Evolutionary conservation across 2,797 vertebrate species (phyloP).

Genomic region (Rachycentron canadum): DNA sequence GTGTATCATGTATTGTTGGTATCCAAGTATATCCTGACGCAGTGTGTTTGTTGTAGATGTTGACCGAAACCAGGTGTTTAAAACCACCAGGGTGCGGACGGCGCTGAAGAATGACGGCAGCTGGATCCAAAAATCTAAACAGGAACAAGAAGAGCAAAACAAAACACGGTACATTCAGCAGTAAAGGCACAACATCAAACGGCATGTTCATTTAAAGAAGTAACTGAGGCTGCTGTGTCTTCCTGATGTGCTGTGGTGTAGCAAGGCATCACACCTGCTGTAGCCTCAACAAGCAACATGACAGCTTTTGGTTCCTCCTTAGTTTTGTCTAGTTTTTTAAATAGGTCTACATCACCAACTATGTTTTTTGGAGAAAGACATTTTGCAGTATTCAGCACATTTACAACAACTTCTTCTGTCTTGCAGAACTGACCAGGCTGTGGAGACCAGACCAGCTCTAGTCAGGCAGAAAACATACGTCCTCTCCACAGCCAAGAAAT

Average conservation of each 20-base stretch:
- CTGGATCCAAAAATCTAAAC: constrained; percentile 70
- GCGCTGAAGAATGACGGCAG: constrained; percentile 69
- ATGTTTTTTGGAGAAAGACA: too few relatives aligned
- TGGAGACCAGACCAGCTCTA: constrained; percentile 6
- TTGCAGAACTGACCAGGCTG: constrained; percentile 21
- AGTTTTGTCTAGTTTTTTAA: not conserved
- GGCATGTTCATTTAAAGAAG: not conserved
- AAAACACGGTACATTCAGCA: constrained; percentile 28
- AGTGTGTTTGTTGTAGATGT: constrained; percentile 45
- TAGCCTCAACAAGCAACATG: not conserved
- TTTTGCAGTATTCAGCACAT: not conserved
- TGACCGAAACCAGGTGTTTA: constrained; percentile 65
- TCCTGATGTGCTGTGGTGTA: not conserved
- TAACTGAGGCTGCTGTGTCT: not conserved
- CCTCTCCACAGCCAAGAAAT: constrained; percentile 58
- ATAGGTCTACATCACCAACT: not conserved
- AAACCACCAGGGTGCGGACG: constrained; percentile 63
- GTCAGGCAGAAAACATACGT: constrained; percentile 53
- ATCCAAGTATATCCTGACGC: constrained; percentile 3
- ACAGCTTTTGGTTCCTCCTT: not conserved
- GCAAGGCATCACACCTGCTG: not conserved
- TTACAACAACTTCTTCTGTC: constrained; percentile 12
- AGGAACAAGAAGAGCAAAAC: constrained; percentile 11
- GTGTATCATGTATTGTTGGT: not conserved
- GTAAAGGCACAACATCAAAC: not conserved